Base-by-base conservation (phyloP, 1,140 invertebrate species). In the Ceratitis capitata region DNA sequence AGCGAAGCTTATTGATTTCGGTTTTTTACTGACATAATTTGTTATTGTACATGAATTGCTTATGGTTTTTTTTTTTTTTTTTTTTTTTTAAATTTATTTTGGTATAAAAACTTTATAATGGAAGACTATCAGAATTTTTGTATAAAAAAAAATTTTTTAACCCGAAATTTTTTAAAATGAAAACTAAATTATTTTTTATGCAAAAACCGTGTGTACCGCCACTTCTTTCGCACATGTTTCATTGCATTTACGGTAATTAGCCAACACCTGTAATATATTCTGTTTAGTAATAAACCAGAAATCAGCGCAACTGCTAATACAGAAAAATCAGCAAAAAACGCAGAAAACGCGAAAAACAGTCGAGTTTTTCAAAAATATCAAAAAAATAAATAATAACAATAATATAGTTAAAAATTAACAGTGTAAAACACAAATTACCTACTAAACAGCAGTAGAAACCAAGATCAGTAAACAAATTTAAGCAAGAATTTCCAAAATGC, bases 321-420 rank as follows among this genome's bases (percentile, higher is more conserved):
- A n/a, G n/a, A 78, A 78, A 78, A 35, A 78, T n/a, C 35, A 78
- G 69, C 39, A 23, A 56, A 45, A 78, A 35, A 39, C n/a, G 69
- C 42, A 78, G 45, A 78, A 78, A 45, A 78, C 69, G 69, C n/a
- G 69, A 78, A 78, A 78, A 78, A 78, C n/a, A 78, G 5, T 45
- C 19, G 9, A 45, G 12, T 3, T 64, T 9, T 78, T 47, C 6
- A 45, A 78, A 35, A 78, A 42, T 9, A 56, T n/a, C 19, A 6
- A 56, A n/a, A 10, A 56, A 5, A 5, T 56, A 56, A 78, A n/a
- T 45, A 78, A 78, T 45, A 78, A 78, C 35, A 78, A 39, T 23
- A 35, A n/a, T n/a, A n/a, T n/a, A n/a, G n/a, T n/a, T n/a, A n/a
- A n/a, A n/a, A n/a, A n/a, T n/a, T n/a, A 78, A 78, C 23, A 42